Base-by-base conservation (phyloP, 2,888 invertebrate genomes). In the Microplitis manilae region DNA sequence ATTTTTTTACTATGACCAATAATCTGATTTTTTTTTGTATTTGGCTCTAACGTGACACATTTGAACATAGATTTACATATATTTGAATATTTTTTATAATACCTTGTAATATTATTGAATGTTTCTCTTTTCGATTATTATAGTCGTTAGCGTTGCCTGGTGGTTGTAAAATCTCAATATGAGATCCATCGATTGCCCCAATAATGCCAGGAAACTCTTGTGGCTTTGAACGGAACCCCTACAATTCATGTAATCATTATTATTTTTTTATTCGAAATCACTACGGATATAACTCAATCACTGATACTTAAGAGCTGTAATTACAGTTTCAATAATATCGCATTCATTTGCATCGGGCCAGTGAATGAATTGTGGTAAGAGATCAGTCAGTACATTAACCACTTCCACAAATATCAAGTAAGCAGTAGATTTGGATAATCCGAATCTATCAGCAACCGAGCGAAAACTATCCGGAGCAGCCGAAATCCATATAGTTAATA, bases 381-480 rank as follows among this genome's bases (percentile, higher is more conserved):
- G 62, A 62, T 50, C 5, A 1, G 62, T 40, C 41, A 76, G 41
- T 40, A 65, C 71, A 13, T 76, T n/a, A n/a, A 72, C 59, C 15
- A 76, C 17, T 73, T 72, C 72, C 41, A 62, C 62, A 39, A 76
- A 76, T 64, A 65, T 59, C 30, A 41, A 41, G 60, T 76, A 65
- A 41, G 76, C 65, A 20, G 65, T 38, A 65, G 76, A 64, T 39
- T 76, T 76, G 5, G 40, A 38, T 40, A 76, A 62, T 64, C 67
- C 76, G 72, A 76, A 76, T 65, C 76, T 65, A 62, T 73, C 76
- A 73, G 72, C 76, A 40, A 76, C 76, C 13, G 72, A 76, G 9
- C 76, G 15, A 50, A 72, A 76, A 50, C 76, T 76, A 41, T 76
- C 76, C n/a, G 72, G 70, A 30, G 70, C 70, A n/a, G 75, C 75